Evolutionary conservation across 2,797 vertebrate genomes (phyloP).

Genomic region (Aulostomus chinensis): DNA sequence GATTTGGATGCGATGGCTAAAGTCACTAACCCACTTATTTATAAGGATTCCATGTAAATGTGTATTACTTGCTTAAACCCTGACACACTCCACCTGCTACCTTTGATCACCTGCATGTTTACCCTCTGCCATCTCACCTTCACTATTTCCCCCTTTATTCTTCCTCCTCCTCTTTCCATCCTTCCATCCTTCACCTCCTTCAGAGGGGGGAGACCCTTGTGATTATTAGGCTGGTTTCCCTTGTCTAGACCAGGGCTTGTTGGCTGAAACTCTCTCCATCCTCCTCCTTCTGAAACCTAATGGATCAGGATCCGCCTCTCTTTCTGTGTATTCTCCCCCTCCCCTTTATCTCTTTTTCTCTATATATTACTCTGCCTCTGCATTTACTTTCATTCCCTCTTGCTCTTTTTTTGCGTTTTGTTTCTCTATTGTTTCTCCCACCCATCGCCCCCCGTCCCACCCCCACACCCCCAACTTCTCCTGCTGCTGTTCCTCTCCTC

Average conservation of each 20-base stretch:
- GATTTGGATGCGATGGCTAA: not conserved
- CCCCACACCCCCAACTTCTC: constrained; percentile 45
- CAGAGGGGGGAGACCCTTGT: constrained; percentile 34
- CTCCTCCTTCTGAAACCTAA: constrained; percentile 68
- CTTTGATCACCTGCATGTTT: constrained; percentile 30
- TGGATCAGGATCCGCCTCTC: constrained; percentile 72
- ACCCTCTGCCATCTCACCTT: constrained; percentile 11
- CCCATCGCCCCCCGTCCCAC: constrained; percentile 30
- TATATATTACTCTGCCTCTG: constrained; percentile 28
- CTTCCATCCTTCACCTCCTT: constrained; percentile 4
- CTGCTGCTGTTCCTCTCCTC: constrained; percentile 80
- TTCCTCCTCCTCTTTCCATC: constrained; percentile 10
- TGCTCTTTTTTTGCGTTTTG: constrained; percentile 42
- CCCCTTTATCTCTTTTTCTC: constrained; percentile 9
- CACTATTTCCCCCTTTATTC: constrained; percentile 20
- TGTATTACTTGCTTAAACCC: too few species aligned
- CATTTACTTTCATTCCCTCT: constrained; percentile 38
- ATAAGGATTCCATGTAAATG: not conserved
- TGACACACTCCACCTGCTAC: too few species aligned
- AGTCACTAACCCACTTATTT: not conserved
- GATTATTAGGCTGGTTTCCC: constrained; percentile 53
- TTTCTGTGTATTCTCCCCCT: constrained; percentile 5
- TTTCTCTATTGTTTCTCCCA: constrained; percentile 56
- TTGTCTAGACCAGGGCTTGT: constrained; percentile 26
- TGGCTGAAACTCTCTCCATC: constrained; percentile 30